A percentile compares a stretch with the other conserved stretches of the same genome.
Conservation (phyloP, 2,113 vertebrate genomes). For the Pungitius pungitius region DNA sequence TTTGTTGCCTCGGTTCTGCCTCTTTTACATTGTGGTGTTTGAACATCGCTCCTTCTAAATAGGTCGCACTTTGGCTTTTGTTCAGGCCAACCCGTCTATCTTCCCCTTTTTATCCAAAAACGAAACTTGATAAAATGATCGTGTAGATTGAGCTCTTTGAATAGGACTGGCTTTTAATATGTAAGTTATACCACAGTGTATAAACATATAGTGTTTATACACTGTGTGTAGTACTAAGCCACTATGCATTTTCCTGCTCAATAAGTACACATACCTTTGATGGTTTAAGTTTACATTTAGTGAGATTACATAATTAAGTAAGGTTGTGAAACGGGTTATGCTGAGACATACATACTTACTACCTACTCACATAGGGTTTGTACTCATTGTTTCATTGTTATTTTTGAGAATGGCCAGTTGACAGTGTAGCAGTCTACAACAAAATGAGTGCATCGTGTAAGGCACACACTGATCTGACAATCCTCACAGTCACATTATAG, state of each 20-base stretch:
- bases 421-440: background rate
- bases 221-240: no score
- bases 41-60: background rate
- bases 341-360: background rate
- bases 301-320: background rate
- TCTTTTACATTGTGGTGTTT: conserved; percentile 12
- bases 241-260: background rate
- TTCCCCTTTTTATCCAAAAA: background rate
- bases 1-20: conserved; percentile 39
- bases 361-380: background rate
- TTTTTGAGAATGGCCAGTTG: conserved; percentile 4
- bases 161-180: background rate
- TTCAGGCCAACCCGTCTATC: background rate
- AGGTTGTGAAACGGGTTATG: background rate
- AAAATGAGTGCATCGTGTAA: background rate
- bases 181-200: background rate
- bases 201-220: no score
- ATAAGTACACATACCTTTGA: background rate
- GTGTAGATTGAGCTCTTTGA: background rate
- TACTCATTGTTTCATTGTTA: no score
- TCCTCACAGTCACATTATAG: background rate
- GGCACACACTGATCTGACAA: background rate
- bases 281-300: background rate
- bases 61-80: background rate
- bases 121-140: background rate